Conservation (phyloP, 2,888 invertebrate species). For the Acholoe squamosa region DNA sequence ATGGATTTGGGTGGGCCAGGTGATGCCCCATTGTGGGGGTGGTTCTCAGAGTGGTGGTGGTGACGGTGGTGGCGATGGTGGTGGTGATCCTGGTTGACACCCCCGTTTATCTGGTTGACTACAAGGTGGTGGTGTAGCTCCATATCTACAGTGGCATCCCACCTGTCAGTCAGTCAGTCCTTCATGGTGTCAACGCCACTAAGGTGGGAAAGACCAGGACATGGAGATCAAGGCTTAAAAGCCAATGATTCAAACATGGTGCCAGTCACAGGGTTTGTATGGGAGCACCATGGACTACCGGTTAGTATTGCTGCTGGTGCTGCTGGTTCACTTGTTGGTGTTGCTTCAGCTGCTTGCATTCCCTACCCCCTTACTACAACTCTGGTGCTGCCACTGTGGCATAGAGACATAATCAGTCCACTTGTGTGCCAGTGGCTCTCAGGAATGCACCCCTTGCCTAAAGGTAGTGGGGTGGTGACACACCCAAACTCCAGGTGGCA, state of each 20-base stretch:
- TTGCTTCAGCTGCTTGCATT: background rate
- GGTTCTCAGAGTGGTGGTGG: conserved; percentile 18
- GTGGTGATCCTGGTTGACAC: background rate
- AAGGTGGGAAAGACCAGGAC: background rate
- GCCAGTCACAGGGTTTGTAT: background rate
- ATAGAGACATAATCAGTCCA: no score
- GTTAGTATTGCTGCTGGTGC: background rate
- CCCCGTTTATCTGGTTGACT: background rate
- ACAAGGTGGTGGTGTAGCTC: conserved; percentile 4
- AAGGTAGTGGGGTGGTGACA: background rate
- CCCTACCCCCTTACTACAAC: no score
- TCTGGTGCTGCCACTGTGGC: no score
- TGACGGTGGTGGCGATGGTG: conserved; percentile 47
- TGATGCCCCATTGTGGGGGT: conserved; percentile 2
- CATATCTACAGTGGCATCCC: background rate
- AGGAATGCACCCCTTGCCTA: background rate
- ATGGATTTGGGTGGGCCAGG: conserved; percentile 54
- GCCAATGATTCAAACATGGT: background rate
- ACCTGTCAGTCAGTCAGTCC: background rate
- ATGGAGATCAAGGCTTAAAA: background rate
- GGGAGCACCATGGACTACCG: background rate
- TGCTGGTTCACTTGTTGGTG: background rate
- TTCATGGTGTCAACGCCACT: background rate
- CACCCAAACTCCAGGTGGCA: background rate
- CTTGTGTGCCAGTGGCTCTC: background rate